These are phyloP conservation scores for Camptogramma bilineatum DNA, from an alignment of 2,888 invertebrate genomes.

Conservation along the genomic window DNA sequence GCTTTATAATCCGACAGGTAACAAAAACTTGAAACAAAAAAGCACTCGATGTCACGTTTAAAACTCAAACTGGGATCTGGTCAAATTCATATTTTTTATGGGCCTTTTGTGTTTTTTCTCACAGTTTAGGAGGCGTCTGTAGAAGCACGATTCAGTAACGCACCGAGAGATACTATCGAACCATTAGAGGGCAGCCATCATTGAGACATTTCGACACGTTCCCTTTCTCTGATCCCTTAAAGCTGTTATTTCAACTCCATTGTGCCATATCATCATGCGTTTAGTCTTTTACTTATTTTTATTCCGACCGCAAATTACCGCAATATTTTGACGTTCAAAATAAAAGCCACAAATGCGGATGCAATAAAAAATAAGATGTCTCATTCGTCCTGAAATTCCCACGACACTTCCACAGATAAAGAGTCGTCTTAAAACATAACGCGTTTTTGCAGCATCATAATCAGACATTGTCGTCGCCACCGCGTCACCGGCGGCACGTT, in stretches of 20 bases:
- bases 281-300: slow-evolving; percentile 44
- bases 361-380: slow-evolving; percentile 62
- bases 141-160: slow-evolving; percentile 81
- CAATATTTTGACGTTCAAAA: slow-evolving; percentile 46
- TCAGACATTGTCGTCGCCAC: slow-evolving; percentile 67
- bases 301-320: slow-evolving; percentile 47
- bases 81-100: slow-evolving; percentile 80
- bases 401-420: slow-evolving; percentile 73
- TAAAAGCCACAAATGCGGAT: slow-evolving; percentile 39
- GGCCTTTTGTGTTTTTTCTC: slow-evolving; percentile 82
- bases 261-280: slow-evolving; percentile 53
- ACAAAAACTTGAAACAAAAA: slow-evolving; percentile 73
- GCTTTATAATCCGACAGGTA: slow-evolving; percentile 70
- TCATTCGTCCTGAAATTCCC: slow-evolving; percentile 62
- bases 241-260: slow-evolving; percentile 72
- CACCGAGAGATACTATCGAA: slow-evolving; percentile 80
- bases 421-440: slow-evolving; percentile 55
- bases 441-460: slow-evolving; percentile 80
- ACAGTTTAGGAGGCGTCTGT: slow-evolving; percentile 78
- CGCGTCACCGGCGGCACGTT: slow-evolving; percentile 76
- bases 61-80: slow-evolving; percentile 60
- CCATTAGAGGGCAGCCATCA: slow-evolving; percentile 77
- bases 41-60: slow-evolving; percentile 80
- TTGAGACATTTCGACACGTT: slow-evolving; percentile 81
- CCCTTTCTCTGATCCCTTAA: slow-evolving; percentile 62